These are phyloP conservation scores for Nothocercus julius DNA, from an alignment of 2,113 vertebrate genomes.

Conservation along the genomic window DNA sequence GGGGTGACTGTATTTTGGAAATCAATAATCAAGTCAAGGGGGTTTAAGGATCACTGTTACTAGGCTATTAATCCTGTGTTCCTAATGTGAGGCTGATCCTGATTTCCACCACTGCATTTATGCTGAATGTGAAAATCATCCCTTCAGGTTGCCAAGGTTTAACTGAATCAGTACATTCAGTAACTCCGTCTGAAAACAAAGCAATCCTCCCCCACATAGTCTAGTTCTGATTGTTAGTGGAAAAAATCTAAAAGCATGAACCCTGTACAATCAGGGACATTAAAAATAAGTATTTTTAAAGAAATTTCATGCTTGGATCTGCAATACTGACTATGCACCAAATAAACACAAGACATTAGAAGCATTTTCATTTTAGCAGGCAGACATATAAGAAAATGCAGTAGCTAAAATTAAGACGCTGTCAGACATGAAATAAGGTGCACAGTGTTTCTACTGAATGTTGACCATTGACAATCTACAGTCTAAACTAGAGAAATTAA, in stretches of 20 bases:
- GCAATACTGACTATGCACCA: neutral
- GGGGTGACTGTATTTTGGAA: conserved; percentile 11
- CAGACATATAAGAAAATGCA: neutral
- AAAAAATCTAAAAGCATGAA: neutral
- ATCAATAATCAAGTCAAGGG: neutral
- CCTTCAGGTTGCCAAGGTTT: neutral
- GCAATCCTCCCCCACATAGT: neutral
- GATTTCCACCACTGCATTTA: neutral
- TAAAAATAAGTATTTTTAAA: neutral
- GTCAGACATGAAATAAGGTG: neutral
- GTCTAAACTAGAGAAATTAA: neutral
- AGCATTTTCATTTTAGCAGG: neutral
- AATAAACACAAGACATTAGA: neutral
- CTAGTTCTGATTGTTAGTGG: neutral
- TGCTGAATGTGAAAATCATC: neutral
- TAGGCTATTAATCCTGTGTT: conserved; percentile 5
- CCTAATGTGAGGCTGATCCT: neutral
- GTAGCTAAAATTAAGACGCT: neutral
- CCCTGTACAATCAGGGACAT: neutral
- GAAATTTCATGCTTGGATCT: neutral
- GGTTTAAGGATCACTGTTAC: conserved; percentile 5
- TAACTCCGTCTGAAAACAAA: neutral
- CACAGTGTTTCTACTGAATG: neutral
- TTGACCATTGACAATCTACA: neutral
- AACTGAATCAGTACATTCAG: neutral